Conservation (phyloP, 2,113 vertebrate genomes). For the Varanus komodoensis region DNA sequence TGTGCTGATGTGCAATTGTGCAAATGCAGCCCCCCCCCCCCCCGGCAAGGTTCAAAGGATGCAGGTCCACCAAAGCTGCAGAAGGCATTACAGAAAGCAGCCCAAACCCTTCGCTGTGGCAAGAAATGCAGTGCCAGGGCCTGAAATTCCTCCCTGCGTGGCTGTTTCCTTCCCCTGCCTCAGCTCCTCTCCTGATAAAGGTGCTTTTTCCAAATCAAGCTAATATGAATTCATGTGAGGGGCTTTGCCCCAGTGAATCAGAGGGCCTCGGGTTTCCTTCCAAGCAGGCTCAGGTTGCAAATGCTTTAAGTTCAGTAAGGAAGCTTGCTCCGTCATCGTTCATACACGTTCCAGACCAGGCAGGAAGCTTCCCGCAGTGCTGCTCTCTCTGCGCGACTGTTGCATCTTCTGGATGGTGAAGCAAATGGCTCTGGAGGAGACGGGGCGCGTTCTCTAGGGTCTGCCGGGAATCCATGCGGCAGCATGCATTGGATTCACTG, state of each 20-base stretch:
- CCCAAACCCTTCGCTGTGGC: too few species aligned
- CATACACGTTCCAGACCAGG: not conserved
- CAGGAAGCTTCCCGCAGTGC: not conserved
- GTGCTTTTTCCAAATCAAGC: not conserved
- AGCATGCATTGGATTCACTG: not conserved
- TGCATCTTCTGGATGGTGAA: not conserved
- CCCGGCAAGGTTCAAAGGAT: too few species aligned
- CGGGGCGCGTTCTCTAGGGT: not conserved
- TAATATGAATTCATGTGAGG: not conserved
- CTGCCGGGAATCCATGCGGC: conserved; percentile 18
- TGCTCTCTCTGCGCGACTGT: not conserved
- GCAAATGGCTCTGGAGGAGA: not conserved
- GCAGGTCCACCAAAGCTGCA: too few species aligned
- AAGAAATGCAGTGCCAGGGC: too few species aligned
- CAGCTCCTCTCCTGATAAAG: not conserved
- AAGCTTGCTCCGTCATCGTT: not conserved
- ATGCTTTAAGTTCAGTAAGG: not conserved
- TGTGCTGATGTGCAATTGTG: too few species aligned
- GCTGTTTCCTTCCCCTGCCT: not conserved
- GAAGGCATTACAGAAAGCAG: not conserved
- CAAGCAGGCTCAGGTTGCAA: not conserved
- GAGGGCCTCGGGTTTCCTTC: too few species aligned
- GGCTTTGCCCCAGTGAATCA: not conserved
- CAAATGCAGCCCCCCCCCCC: too few species aligned
- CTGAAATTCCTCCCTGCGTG: too few species aligned